Evolutionary conservation across 2,888 invertebrate genomes (phyloP).

Genomic region (Smittia aterrima): DNA sequence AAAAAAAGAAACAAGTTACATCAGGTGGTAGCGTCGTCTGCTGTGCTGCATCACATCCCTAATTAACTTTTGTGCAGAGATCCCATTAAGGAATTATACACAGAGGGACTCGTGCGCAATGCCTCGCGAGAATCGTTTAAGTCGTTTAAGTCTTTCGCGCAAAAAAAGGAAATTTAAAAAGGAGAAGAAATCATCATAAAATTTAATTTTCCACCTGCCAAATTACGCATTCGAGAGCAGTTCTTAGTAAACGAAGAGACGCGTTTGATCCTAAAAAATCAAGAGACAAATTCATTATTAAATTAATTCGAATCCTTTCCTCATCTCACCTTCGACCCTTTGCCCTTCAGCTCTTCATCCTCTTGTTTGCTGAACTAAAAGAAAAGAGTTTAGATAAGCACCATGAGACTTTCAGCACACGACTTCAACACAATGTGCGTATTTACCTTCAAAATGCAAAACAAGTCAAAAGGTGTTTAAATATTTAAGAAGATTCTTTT

Average conservation of each 20-base stretch:
- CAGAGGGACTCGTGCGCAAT: not conserved
- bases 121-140: conserved; percentile 1
- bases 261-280: not conserved
- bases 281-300: conserved; percentile 16
- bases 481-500: conserved; percentile 19
- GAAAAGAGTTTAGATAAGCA: not conserved
- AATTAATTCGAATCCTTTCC: conserved; percentile 20
- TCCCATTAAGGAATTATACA: not conserved
- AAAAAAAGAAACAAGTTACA: conserved; percentile 9
- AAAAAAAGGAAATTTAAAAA: too few relatives aligned
- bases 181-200: conserved; percentile 2
- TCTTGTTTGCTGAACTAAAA: not conserved
- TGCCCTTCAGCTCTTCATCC: not conserved
- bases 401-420: not conserved
- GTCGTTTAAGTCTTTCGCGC: not conserved
- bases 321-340: not conserved
- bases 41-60: not conserved
- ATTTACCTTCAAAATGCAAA: conserved; percentile 4
- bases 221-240: not conserved
- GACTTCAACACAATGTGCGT: not conserved
- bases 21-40: not conserved
- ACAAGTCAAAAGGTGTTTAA: conserved; percentile 13
- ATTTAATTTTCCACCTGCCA: conserved; percentile 27
- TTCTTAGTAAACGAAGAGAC: too few relatives aligned
- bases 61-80: conserved; percentile 21